Conservation (phyloP, 1,140 invertebrate species). For the Sinella curviseta region DNA sequence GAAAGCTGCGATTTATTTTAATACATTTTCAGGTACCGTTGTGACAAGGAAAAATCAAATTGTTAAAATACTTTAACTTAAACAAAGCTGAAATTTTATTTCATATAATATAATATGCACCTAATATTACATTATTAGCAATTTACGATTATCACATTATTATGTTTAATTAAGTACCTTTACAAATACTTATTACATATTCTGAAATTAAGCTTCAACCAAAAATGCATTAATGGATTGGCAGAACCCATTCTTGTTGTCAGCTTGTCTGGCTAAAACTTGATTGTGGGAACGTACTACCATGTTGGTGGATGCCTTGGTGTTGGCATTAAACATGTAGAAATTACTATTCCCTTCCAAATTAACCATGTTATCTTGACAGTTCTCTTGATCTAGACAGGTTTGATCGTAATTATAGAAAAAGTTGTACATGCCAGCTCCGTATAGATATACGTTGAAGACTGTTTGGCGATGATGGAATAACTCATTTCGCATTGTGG, state of each 20-base stretch:
- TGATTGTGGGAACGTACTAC: constrained; percentile 25
- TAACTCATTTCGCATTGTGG: constrained; percentile 37
- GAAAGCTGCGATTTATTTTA: too few species aligned
- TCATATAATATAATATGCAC: too few species aligned
- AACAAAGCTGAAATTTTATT: too few species aligned
- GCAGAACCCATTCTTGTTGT: constrained; percentile 44
- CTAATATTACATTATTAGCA: too few species aligned
- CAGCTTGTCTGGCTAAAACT: constrained; percentile 24
- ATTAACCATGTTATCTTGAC: constrained; percentile 40
- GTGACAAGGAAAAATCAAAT: too few species aligned
- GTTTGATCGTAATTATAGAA: constrained; percentile 48
- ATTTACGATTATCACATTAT: too few species aligned
- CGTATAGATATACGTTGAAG: constrained; percentile 42
- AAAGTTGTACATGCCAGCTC: constrained; percentile 47
- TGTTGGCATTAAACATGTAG: constrained; percentile 43
- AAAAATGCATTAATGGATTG: constrained; percentile 44
- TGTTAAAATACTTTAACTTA: too few species aligned
- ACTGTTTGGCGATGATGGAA: constrained; percentile 8
- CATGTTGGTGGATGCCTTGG: constrained; percentile 45
- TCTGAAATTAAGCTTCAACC: constrained; percentile 4
- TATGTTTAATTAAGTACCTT: too few species aligned
- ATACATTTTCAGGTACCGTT: too few species aligned
- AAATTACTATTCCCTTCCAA: constrained; percentile 37
- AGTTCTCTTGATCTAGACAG: constrained; percentile 42
- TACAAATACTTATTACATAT: too few species aligned